A percentile compares a stretch with the other conserved stretches of the same genome.
Evolutionary conservation across 2,888 invertebrate genomes (phyloP).

Genomic region (Epirrita christyi): DNA sequence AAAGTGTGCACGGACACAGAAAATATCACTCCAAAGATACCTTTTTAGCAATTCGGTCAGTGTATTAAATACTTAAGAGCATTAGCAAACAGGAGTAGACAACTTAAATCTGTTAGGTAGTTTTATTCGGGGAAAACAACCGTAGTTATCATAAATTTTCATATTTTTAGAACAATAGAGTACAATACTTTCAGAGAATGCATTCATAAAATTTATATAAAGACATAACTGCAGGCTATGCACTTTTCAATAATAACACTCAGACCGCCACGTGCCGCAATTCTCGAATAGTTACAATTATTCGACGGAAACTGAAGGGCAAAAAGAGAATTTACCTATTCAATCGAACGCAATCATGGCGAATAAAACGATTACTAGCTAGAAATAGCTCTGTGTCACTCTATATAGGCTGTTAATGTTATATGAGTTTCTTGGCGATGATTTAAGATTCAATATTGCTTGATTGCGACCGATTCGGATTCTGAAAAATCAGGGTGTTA

Average conservation of each 20-base stretch:
- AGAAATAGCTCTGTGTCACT: slow-evolving; percentile 39
- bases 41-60: too few relatives aligned
- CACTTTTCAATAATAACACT: slow-evolving; percentile 64
- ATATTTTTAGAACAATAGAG: too few relatives aligned
- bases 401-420: background rate
- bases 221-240: slow-evolving; percentile 4
- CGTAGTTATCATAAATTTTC: too few relatives aligned
- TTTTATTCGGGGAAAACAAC: too few relatives aligned
- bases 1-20: too few relatives aligned
- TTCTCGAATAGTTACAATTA: slow-evolving; percentile 67
- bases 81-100: too few relatives aligned
- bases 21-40: too few relatives aligned
- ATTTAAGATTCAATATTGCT: background rate
- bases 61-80: too few relatives aligned
- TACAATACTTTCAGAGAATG: too few relatives aligned
- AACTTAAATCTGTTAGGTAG: too few relatives aligned
- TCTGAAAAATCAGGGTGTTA: background rate
- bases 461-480: background rate
- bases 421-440: background rate
- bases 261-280: slow-evolving; percentile 71
- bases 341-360: slow-evolving; percentile 66
- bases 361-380: slow-evolving; percentile 69
- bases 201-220: too few relatives aligned
- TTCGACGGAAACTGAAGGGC: slow-evolving; percentile 59
- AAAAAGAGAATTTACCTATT: slow-evolving; percentile 72